Evolutionary conservation across 2,888 invertebrate genomes (phyloP).

Genomic region (Steinernema scapterisci): DNA sequence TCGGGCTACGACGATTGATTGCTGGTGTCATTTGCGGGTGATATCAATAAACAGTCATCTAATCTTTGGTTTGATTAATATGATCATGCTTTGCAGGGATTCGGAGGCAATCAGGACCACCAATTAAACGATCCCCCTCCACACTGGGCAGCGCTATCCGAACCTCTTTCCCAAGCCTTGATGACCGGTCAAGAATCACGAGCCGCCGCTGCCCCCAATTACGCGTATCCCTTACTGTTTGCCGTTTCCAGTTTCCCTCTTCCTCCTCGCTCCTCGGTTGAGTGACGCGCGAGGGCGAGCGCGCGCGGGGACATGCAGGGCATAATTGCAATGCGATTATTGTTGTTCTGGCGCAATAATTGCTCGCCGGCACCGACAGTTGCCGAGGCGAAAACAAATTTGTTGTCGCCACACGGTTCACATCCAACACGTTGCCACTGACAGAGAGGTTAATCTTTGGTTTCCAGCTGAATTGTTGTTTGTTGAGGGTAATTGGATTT

Average conservation of each 20-base stretch:
- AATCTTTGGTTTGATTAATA: background rate
- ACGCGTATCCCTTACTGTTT: too few species aligned
- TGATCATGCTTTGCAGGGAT: background rate
- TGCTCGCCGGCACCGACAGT: conserved; percentile 10
- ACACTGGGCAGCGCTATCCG: too few species aligned
- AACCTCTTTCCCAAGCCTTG: too few species aligned
- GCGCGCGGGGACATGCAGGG: too few species aligned
- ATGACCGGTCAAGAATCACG: too few species aligned
- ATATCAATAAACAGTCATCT: background rate
- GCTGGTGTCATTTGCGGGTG: background rate
- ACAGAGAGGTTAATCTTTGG: background rate
- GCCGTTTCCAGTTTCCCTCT: too few species aligned
- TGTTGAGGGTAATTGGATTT: background rate
- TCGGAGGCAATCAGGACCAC: background rate
- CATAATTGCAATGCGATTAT: conserved; percentile 22
- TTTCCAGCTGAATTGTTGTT: background rate
- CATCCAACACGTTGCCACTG: background rate
- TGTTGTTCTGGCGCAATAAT: conserved; percentile 14
- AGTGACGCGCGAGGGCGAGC: too few species aligned
- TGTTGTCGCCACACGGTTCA: conserved; percentile 3
- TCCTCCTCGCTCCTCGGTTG: too few species aligned
- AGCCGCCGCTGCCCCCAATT: too few species aligned
- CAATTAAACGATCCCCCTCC: too few species aligned
- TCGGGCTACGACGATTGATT: background rate
- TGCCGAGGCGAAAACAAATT: conserved; percentile 20